Conservation (phyloP, 2,888 invertebrate genomes). For the Anoplius nigerrimus region DNA sequence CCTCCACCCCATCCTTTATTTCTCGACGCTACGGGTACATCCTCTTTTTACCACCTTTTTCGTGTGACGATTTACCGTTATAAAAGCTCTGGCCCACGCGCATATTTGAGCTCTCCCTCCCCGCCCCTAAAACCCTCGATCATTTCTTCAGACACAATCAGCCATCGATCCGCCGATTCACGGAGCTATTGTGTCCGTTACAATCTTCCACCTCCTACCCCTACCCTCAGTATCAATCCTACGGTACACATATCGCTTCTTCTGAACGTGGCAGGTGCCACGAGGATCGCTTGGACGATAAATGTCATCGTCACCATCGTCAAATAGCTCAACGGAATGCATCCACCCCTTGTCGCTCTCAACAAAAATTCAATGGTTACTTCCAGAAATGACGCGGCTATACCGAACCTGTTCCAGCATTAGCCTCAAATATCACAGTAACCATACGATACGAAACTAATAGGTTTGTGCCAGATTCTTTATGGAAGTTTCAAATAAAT, state of each 20-base stretch:
- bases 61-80: constrained; percentile 54
- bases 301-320: constrained; percentile 40
- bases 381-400: not conserved
- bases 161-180: constrained; percentile 56
- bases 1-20: constrained; percentile 51
- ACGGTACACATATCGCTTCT: constrained; percentile 21
- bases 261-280: constrained; percentile 44
- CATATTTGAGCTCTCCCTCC: constrained; percentile 1
- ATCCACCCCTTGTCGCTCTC: constrained; percentile 6
- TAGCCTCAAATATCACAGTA: constrained; percentile 14
- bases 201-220: constrained; percentile 15
- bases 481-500: too few species aligned
- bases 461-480: too few species aligned
- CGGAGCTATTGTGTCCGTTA: constrained; percentile 41
- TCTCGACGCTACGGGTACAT: constrained; percentile 36
- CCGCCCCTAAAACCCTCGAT: not conserved
- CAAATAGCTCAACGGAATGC: constrained; percentile 24
- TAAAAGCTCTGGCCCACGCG: constrained; percentile 54
- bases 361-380: constrained; percentile 43
- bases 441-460: too few species aligned
- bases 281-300: constrained; percentile 16
- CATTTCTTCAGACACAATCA: constrained; percentile 36
- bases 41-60: constrained; percentile 59
- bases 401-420: too few species aligned
- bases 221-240: constrained; percentile 16